Conservation (phyloP, 2,113 vertebrate genomes). For the Mus musculus region DNA sequence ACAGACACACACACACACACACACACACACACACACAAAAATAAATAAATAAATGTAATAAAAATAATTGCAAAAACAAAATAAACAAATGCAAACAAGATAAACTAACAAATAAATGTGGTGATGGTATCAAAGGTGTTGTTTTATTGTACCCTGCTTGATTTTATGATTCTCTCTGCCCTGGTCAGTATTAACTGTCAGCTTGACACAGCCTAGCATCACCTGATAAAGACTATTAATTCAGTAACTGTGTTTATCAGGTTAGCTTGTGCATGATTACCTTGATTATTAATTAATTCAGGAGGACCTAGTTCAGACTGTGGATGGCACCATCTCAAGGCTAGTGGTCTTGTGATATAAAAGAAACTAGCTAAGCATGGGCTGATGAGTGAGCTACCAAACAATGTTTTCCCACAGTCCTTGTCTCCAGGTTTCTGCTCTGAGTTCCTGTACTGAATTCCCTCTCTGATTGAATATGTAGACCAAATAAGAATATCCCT, state of each 20-base stretch:
- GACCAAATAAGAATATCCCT: neutral
- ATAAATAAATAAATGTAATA: too few species aligned
- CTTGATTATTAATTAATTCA: neutral
- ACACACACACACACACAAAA: neutral
- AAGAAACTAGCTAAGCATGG: neutral
- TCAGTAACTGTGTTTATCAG: neutral
- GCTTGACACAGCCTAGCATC: neutral
- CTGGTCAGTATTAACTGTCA: neutral
- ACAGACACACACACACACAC: neutral
- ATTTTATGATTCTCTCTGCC: neutral
- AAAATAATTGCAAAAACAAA: neutral
- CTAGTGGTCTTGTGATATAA: neutral
- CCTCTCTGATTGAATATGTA: neutral
- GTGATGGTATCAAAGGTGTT: neutral
- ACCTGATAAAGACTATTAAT: neutral
- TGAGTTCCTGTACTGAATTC: neutral
- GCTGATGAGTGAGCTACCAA: neutral
- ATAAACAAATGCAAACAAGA: neutral
- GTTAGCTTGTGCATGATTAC: neutral
- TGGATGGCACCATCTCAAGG: neutral
- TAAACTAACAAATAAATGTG: neutral
- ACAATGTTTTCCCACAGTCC: neutral
- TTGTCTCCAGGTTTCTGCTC: neutral
- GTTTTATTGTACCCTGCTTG: neutral
- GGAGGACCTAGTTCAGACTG: neutral